Percentiles rank a stretch among this genome's conserved stretches.
Evolutionary conservation across 2,113 vertebrate genomes (phyloP).

Genomic region (Rattus rattus): DNA sequence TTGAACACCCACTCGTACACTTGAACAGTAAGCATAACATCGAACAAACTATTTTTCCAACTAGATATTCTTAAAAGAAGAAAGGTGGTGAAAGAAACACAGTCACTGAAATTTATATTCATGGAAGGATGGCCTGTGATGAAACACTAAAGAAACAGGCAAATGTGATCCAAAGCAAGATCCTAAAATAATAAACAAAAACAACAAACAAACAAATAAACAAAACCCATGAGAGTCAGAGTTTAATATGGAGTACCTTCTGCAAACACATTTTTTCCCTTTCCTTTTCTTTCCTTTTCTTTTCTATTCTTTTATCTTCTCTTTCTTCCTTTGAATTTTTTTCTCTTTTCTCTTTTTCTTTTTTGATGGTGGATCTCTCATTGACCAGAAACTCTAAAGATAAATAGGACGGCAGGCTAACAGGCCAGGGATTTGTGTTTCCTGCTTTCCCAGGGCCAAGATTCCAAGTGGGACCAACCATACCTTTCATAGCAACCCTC

Average conservation of each 20-base stretch:
- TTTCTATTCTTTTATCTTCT: too few species aligned
- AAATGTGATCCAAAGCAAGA: background rate
- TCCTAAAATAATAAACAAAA: too few species aligned
- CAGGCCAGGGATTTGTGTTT: background rate
- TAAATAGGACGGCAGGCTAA: too few species aligned
- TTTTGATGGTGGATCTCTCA: background rate
- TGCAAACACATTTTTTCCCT: background rate
- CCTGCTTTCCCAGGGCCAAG: too few species aligned
- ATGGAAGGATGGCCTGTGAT: too few species aligned
- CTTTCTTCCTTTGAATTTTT: too few species aligned
- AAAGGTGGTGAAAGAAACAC: background rate
- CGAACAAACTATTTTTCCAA: background rate
- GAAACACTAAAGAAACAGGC: background rate
- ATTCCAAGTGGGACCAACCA: too few species aligned
- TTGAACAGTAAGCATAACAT: too few species aligned
- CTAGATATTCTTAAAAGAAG: background rate
- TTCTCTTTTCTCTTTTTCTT: background rate
- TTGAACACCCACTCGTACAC: background rate
- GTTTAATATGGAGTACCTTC: background rate
- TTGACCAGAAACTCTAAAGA: too few species aligned
- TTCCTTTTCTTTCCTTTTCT: too few species aligned
- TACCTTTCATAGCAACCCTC: background rate
- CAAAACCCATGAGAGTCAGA: too few species aligned
- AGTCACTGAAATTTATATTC: background rate
- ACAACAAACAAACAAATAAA: too few species aligned